Evolutionary conservation across 2,888 invertebrate genomes (phyloP), one percentile per base, ranked within the genome.

Genomic region (Brenthis ino): DNA sequence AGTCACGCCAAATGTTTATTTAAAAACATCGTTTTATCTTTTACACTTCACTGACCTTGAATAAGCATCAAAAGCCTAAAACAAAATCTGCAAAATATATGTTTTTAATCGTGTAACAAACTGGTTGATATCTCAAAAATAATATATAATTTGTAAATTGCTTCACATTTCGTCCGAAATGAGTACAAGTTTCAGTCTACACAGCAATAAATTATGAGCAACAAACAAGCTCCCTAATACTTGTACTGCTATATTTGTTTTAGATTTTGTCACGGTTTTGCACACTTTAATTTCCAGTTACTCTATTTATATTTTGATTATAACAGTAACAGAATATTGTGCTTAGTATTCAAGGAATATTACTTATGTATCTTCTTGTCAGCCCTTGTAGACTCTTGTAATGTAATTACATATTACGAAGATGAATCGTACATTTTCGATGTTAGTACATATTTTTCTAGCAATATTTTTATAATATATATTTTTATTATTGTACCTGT

Each of bases 191-290:
- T 64, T 51, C 13, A 13, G 57, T 63, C 33, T 65, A 43, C 24
- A 55, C 53, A 43, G 81, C 79, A 80, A 89, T 88, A 87, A 87
- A 89, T 88, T 82, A 77, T 76, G 77, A 77, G 79, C 81, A 82
- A 85, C 86, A 86, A 86, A 85, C 86, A 86, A 83, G 78, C 77
- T 71, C 74, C 76, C 79, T 83, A 82, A 77, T 61, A 79, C 79
- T 78, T 76, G 48, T 11, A 50, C 47, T n/a, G 24, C 13, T 47
- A 47, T 47, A 8, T 48, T 58, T 58, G 24, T 58, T n/a, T 58
- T 1, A 37, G 24, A 6, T 14, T 24, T 47, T 11, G 58, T 48
- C 58, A 58, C 24, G 3, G n/a, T 48, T 48, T 48, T 58, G 24
- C 48, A 48, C 20, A 47, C 6, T 37, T 43, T 8, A 11, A 48